These are phyloP conservation scores for Schizaphis graminum DNA, from an alignment of 2,888 invertebrate genomes.

Conservation along the genomic window DNA sequence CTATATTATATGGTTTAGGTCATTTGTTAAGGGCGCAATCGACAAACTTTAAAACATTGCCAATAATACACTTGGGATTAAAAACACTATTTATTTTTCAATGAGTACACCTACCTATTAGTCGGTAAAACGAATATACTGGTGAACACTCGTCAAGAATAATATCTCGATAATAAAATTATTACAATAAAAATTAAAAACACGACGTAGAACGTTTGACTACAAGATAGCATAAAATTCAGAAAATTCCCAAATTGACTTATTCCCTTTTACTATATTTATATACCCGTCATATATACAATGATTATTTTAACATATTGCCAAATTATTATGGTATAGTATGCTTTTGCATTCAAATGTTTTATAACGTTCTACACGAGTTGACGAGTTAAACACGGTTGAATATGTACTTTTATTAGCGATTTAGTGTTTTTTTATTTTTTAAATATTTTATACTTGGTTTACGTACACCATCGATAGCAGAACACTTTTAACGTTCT, in stretches of 20 bases:
- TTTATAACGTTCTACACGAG: not conserved
- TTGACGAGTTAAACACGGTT: not conserved
- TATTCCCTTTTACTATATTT: not conserved
- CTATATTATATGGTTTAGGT: not conserved
- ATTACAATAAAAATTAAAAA: not conserved
- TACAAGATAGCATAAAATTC: not conserved
- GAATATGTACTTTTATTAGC: not conserved
- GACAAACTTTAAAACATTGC: not conserved
- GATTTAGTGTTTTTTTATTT: not conserved
- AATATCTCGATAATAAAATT: not conserved
- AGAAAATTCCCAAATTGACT: not conserved
- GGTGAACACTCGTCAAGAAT: not conserved
- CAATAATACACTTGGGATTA: not conserved
- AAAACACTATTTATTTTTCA: not conserved
- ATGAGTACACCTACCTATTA: too few relatives aligned
- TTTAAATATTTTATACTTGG: not conserved
- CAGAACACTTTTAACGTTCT: not conserved
- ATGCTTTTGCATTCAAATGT: not conserved
- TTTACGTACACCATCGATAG: not conserved
- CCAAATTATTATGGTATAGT: not conserved
- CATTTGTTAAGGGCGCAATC: not conserved
- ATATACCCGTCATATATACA: not conserved
- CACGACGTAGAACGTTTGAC: not conserved
- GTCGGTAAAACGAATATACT: not conserved
- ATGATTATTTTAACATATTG: not conserved